Conservation (phyloP, 2,113 vertebrate species). For the Platanista minor region DNA sequence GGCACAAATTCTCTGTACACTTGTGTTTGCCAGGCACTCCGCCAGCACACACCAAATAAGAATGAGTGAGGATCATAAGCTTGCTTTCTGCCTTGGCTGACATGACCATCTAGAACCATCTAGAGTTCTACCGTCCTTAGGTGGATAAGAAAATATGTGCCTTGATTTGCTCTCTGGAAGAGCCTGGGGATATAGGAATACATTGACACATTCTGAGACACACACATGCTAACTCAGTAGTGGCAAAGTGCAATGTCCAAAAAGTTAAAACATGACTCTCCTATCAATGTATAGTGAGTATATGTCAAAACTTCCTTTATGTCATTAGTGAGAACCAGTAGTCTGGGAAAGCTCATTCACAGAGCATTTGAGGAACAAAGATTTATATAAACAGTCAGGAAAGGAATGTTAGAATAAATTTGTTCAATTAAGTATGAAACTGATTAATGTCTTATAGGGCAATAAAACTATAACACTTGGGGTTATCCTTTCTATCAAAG, state of each 20-base stretch:
- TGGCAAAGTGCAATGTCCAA: background rate
- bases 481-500: background rate
- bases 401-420: background rate
- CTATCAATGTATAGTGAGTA: background rate
- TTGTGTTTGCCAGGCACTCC: background rate
- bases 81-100: background rate
- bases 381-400: constrained; percentile 26
- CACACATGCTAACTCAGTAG: background rate
- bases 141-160: background rate
- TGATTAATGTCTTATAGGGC: background rate
- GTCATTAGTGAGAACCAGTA: background rate
- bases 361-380: background rate
- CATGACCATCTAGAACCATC: background rate
- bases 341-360: background rate
- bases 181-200: background rate
- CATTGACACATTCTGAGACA: background rate
- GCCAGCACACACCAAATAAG: background rate
- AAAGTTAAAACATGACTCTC: background rate
- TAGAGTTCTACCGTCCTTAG: background rate
- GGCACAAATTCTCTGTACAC: background rate
- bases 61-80: background rate
- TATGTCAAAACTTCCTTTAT: background rate
- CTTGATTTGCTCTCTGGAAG: background rate
- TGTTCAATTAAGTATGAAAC: background rate
- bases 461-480: background rate